Conservation (phyloP, 1,140 invertebrate species). For the Rhopalosiphum padi region DNA sequence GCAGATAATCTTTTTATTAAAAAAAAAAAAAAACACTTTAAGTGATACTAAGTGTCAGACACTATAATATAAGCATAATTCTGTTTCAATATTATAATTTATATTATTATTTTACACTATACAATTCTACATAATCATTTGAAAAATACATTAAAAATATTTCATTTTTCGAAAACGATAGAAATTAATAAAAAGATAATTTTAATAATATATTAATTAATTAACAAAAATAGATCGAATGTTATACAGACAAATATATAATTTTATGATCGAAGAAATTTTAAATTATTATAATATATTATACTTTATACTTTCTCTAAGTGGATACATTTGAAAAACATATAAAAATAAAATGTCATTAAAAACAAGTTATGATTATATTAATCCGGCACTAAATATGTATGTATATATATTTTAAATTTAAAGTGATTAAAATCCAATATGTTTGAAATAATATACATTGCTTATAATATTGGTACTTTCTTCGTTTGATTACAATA, state of each 20-base stretch:
- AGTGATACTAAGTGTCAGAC: slow-evolving; percentile 21
- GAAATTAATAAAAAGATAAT: background rate
- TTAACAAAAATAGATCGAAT: background rate
- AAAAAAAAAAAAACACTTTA: background rate
- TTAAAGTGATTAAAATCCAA: background rate
- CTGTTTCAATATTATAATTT: background rate
- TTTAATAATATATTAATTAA: background rate
- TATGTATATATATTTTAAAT: background rate
- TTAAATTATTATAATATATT: background rate
- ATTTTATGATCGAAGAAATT: no score
- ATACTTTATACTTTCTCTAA: background rate
- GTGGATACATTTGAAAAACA: background rate
- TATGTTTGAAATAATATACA: background rate
- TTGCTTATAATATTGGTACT: background rate
- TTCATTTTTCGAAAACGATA: background rate
- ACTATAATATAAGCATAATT: background rate
- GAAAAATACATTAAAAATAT: background rate
- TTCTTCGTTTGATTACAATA: background rate
- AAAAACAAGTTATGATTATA: no score
- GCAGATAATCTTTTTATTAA: background rate
- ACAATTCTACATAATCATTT: background rate
- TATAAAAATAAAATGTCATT: no score
- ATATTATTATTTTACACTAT: slow-evolving; percentile 8
- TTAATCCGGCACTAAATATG: background rate
- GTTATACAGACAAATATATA: background rate